Conservation (phyloP, 2,888 invertebrate species). For the Andrena dorsata region DNA sequence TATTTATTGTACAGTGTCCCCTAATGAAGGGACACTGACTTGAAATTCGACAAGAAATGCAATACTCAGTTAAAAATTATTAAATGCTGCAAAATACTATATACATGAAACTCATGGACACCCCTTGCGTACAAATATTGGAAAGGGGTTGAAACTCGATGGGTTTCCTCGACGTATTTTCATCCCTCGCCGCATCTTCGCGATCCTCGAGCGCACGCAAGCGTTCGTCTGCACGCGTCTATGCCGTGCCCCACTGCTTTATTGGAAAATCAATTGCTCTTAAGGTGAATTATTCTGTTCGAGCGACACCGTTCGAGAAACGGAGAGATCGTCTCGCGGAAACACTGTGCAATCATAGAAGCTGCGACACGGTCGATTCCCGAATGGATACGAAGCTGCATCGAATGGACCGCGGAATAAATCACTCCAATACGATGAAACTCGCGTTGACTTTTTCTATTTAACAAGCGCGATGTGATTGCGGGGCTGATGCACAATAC, state of each 20-base stretch:
- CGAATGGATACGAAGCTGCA: neutral
- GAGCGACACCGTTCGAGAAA: conserved; percentile 26
- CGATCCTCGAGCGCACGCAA: conserved; percentile 1
- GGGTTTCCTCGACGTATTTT: conserved; percentile 18
- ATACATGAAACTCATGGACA: no score
- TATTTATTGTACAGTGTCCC: no score
- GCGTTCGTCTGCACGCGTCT: conserved; percentile 14
- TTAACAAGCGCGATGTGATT: neutral
- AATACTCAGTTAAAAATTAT: no score
- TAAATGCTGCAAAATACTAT: no score
- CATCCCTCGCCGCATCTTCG: conserved; percentile 10
- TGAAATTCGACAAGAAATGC: no score
- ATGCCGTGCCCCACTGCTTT: conserved; percentile 38
- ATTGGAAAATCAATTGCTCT: conserved; percentile 68
- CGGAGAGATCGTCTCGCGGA: conserved; percentile 28
- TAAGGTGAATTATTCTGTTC: conserved; percentile 61
- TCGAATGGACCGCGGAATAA: conserved; percentile 1
- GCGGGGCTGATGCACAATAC: neutral
- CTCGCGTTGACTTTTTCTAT: neutral
- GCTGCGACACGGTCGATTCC: conserved; percentile 1
- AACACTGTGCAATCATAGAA: conserved; percentile 5
- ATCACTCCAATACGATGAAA: conserved; percentile 6
- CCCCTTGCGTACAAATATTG: neutral
- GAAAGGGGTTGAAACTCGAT: conserved; percentile 1
- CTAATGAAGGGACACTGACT: no score